Base-by-base conservation (phyloP, 2,888 invertebrate species). In the Hanleya hanleyi region DNA sequence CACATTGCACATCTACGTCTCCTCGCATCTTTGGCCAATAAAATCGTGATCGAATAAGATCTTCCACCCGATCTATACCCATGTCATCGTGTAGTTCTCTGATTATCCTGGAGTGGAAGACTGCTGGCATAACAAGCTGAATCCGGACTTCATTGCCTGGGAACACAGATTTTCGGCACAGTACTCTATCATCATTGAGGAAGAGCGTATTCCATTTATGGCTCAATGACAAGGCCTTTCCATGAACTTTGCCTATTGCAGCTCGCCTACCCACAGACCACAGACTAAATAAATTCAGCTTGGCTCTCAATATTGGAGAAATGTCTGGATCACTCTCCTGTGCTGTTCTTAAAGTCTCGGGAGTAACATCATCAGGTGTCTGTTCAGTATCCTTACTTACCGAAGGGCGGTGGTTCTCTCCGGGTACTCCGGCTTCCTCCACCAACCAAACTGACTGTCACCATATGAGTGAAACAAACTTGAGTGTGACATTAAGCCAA, bases 21-120 rank as follows among this genome's bases (percentile, higher is more conserved):
- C n/a, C 18, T 26, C 57, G 33, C 36, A 69, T 69, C 9, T 64
- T 69, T 26, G 50, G 64, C 69, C 73, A 73, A 35, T 47, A 69
- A 36, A 73, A 68, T 29, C 64, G 22, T 18, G 22, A 26, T 33
- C 61, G 69, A 4, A 65, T n/a, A n/a, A 69, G 37, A 7, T 51
- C 35, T 0, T 36, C 6, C 18, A 49, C 49, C 36, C 66, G 26
- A 29, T 73, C 72, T 32, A 36, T 50, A 12, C 69, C 62, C 62
- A 62, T 62, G 36, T 62, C 62, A 62, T 73, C 62, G 32, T 62
- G 62, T 6, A 62, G 36, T 33, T 62, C 62, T 22, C 33, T 62
- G 7, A 62, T 12, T 5, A 62, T 33, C 22, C 62, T 62, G 7
- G 7, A 7, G 22, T 62, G 62, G 33, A 12, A 62, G 7, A 62